Evolutionary conservation across 2,113 vertebrate species (phyloP).

Genomic region (Tautogolabrus adspersus): DNA sequence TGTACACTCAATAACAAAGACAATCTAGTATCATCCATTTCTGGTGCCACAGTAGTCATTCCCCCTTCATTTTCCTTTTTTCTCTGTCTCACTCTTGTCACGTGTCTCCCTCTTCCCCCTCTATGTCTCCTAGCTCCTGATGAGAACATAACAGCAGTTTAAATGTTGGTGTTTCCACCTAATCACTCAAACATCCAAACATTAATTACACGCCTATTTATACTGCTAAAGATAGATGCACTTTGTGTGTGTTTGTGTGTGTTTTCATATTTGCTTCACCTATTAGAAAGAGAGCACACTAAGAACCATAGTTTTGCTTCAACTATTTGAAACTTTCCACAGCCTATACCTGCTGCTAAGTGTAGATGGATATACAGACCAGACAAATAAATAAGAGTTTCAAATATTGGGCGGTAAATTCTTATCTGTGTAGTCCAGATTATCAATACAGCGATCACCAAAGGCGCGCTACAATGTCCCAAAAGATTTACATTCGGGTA

Average conservation of each 20-base stretch:
- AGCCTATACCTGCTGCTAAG: conserved; percentile 16
- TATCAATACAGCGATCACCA: background rate
- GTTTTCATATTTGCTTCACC: background rate
- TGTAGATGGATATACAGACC: conserved; percentile 4
- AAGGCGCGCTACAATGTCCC: too few relatives aligned
- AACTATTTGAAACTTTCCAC: conserved; percentile 7
- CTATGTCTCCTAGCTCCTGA: conserved; percentile 29
- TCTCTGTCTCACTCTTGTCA: background rate
- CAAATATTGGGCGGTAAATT: background rate
- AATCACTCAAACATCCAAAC: conserved; percentile 39
- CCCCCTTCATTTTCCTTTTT: conserved; percentile 14
- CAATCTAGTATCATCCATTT: conserved; percentile 5
- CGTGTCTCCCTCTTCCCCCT: background rate
- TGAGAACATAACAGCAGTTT: conserved; percentile 62
- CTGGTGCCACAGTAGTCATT: conserved; percentile 4
- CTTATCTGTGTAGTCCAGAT: background rate
- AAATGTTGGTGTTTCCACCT: conserved; percentile 58
- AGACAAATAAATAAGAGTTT: background rate
- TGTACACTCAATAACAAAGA: background rate
- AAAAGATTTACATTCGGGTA: too few relatives aligned
- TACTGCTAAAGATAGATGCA: conserved; percentile 47
- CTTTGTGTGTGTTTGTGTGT: conserved; percentile 20
- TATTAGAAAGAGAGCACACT: background rate
- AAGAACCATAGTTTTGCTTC: background rate
- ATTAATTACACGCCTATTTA: conserved; percentile 62